Percentiles rank a stretch among this genome's conserved stretches.
Conservation (phyloP, 2,888 invertebrate genomes). For the Torymus aiolomorphi region DNA sequence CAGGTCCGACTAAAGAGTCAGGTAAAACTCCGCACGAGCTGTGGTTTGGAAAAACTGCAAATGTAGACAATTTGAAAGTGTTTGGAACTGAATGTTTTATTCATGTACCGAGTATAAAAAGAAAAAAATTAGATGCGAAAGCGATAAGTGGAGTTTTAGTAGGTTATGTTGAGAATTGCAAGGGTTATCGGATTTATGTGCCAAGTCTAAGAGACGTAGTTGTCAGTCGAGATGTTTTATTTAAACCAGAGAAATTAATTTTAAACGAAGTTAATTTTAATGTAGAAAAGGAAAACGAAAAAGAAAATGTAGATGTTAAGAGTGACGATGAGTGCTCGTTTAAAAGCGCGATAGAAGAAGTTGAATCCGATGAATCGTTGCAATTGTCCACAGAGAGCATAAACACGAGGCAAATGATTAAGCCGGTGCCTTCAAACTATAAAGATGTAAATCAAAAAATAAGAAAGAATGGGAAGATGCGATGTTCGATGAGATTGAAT, state of each 20-base stretch:
- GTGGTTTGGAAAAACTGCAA: constrained; percentile 37
- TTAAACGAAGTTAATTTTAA: neutral
- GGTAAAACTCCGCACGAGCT: too few species aligned
- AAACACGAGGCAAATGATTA: neutral
- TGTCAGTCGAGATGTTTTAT: constrained; percentile 31
- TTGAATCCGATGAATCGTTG: too few species aligned
- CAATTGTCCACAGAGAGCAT: too few species aligned
- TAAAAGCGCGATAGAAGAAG: constrained; percentile 6
- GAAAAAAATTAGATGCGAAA: too few species aligned
- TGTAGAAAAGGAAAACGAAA: neutral
- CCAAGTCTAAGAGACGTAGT: constrained; percentile 29
- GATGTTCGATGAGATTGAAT: constrained; percentile 42
- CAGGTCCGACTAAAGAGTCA: too few species aligned
- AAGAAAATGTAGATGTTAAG: neutral
- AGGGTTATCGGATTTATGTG: constrained; percentile 44
- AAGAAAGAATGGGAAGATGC: constrained; percentile 19
- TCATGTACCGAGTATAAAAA: constrained; percentile 46
- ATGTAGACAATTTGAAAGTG: constrained; percentile 47
- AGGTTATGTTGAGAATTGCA: constrained; percentile 32
- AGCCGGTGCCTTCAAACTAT: constrained; percentile 26
- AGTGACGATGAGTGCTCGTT: neutral
- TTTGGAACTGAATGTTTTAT: too few species aligned
- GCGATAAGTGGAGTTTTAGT: too few species aligned
- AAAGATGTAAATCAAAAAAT: constrained; percentile 17
- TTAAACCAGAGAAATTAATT: constrained; percentile 27